Percentiles rank a stretch among this genome's conserved stretches.
Evolutionary conservation across 2,797 vertebrate species (phyloP).

Genomic region (Odontamblyopus lacepedii): DNA sequence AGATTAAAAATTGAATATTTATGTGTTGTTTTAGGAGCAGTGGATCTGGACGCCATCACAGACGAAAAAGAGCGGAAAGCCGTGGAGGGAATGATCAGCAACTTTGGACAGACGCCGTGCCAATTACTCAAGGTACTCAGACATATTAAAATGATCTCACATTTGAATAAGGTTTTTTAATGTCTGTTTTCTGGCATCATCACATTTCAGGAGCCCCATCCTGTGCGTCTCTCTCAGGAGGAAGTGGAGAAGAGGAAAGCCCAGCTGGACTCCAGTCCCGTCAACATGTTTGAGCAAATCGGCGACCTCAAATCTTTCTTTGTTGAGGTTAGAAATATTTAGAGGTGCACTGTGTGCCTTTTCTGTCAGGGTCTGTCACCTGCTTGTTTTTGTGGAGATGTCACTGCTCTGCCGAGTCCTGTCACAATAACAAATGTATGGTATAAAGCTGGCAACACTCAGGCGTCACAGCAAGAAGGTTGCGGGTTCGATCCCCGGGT

Average conservation of each 20-base stretch:
- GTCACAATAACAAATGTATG: no score
- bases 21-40: slow-evolving; percentile 80
- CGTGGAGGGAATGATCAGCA: slow-evolving; percentile 96
- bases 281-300: slow-evolving; percentile 92
- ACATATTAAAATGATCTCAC: neutral
- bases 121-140: slow-evolving; percentile 90
- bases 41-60: slow-evolving; percentile 92
- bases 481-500: no score
- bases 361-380: no score
- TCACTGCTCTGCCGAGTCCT: no score
- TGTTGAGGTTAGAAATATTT: slow-evolving; percentile 82
- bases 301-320: slow-evolving; percentile 95
- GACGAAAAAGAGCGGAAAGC: slow-evolving; percentile 94
- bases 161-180: slow-evolving; percentile 31
- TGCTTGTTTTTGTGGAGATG: no score
- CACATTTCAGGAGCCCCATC: slow-evolving; percentile 86
- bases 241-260: slow-evolving; percentile 88
- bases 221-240: slow-evolving; percentile 87
- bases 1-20: neutral
- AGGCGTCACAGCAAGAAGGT: no score
- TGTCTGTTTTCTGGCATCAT: neutral
- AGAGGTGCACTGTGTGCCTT: no score
- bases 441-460: no score
- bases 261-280: slow-evolving; percentile 83
- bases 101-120: slow-evolving; percentile 98